Base-by-base conservation (phyloP, 2,888 invertebrate species). In the Fragum whitleyi region DNA sequence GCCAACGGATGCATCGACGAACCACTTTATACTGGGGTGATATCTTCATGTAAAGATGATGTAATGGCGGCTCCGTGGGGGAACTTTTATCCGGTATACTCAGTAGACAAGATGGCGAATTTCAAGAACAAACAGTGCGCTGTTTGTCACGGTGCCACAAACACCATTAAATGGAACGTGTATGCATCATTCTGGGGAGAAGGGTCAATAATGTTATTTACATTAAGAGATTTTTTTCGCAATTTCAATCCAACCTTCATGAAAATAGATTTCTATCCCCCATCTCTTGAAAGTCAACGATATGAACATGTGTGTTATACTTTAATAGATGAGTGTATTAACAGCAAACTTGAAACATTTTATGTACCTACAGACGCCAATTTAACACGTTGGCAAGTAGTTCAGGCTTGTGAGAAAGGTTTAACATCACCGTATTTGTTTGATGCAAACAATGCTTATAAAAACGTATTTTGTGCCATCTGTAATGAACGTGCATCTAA, bases 71-170 rank as follows among this genome's bases (percentile, higher is more conserved):
- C 57, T 23, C 57, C 57, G 6, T 57, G 57, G 57, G 57, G 57
- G 2, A 57, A 57, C 57, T 57, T 23, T 57, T 57, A 57, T n/a
- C 57, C 57, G 1, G 57, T 57, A 1, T 57, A 57, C 26, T 57
- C 57, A 14, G 3, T 21, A 6, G 57, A 57, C 14, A 57, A 21
- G 26, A 57, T 3, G 23, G 26, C 23, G 21, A 57, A 57, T 23
- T 57, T 57, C 26, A 57, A 26, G 26, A 57, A 57, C n/a, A 26
- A 5, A 57, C 57, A n/a, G 11, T 57, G 57, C 23, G 57, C 57
- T 26, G 2, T 57, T 6, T 57, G 57, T 57, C 57, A 57, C n/a
- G 57, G 57, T 9, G 57, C 57, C 2, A 21, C 23, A 5, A 3
- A 57, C 57, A 57, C 23, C 3, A 26, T 57, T 7, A 57, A n/a